Evolutionary conservation across 1,140 invertebrate genomes (phyloP).

Genomic region (Tetramorium simillimum): DNA sequence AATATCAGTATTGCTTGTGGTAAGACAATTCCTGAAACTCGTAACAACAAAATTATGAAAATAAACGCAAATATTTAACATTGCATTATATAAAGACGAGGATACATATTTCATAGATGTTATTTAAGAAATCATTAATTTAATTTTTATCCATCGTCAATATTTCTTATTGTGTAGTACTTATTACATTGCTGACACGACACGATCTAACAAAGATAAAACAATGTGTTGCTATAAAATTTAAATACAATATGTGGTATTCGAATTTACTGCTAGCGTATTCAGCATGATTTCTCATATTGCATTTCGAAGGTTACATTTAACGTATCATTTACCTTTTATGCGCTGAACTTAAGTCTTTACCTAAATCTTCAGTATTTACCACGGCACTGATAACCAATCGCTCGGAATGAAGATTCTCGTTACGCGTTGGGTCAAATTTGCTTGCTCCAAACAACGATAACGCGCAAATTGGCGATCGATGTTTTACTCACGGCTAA

Average conservation of each 20-base stretch:
- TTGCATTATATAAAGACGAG: not conserved
- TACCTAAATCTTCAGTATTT: not conserved
- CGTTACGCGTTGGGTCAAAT: not conserved
- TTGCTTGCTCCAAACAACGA: slow-evolving; percentile 9
- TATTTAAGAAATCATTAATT: not conserved
- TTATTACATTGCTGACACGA: no score
- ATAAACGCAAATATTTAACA: not conserved
- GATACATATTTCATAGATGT: no score
- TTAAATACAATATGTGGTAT: not conserved
- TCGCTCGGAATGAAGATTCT: not conserved
- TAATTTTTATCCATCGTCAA: not conserved
- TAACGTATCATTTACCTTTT: not conserved
- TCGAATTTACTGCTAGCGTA: not conserved
- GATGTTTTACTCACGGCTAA: not conserved
- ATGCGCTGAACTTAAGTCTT: not conserved
- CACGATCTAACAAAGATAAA: not conserved
- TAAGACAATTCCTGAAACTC: not conserved
- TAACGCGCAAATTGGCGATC: not conserved
- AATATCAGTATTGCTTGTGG: not conserved
- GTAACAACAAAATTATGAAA: not conserved
- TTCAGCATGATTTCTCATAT: not conserved
- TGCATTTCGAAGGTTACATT: not conserved
- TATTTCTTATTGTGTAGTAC: not conserved
- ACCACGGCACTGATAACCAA: not conserved
- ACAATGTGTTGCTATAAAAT: not conserved